These are phyloP conservation scores for Masnerella sp. DNA, from an alignment of 2,888 invertebrate genomes.

Conservation along the genomic window DNA sequence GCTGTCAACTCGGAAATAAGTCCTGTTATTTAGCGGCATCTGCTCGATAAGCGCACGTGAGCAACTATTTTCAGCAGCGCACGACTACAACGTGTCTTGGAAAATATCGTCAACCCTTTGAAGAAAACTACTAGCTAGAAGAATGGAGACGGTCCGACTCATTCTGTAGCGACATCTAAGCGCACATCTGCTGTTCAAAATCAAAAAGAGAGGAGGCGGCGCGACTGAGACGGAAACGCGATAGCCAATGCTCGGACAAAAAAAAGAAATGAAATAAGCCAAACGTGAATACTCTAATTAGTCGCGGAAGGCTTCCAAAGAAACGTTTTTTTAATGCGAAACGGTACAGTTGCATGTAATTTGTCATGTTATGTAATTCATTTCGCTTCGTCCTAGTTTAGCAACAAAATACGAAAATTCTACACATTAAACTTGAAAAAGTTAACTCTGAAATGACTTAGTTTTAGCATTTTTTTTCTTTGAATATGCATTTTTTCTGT, in stretches of 20 bases:
- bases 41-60: constrained; percentile 7
- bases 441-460: too few relatives aligned
- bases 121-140: constrained; percentile 40
- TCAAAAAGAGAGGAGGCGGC: constrained; percentile 12
- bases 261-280: constrained; percentile 36
- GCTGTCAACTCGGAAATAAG: constrained; percentile 15
- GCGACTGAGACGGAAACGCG: constrained; percentile 1
- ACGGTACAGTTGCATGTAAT: neutral
- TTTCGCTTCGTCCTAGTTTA: too few relatives aligned
- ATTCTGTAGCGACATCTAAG: constrained; percentile 42
- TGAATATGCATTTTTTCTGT: too few relatives aligned
- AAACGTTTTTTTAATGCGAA: constrained; percentile 29
- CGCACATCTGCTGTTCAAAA: constrained; percentile 49
- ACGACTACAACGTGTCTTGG: constrained; percentile 28
- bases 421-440: too few relatives aligned
- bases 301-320: constrained; percentile 20
- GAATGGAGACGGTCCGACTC: constrained; percentile 21
- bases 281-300: constrained; percentile 39
- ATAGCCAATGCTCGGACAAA: constrained; percentile 27
- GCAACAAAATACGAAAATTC: too few relatives aligned
- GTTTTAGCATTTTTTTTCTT: too few relatives aligned
- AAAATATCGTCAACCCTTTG: constrained; percentile 57
- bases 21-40: constrained; percentile 18
- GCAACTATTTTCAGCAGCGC: constrained; percentile 40
- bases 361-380: too few relatives aligned